A percentile compares a stretch with the other conserved stretches of the same genome.
These are phyloP conservation scores for Lycodopsis pacificus DNA, from an alignment of 2,797 vertebrate species.

Conservation along the genomic window DNA sequence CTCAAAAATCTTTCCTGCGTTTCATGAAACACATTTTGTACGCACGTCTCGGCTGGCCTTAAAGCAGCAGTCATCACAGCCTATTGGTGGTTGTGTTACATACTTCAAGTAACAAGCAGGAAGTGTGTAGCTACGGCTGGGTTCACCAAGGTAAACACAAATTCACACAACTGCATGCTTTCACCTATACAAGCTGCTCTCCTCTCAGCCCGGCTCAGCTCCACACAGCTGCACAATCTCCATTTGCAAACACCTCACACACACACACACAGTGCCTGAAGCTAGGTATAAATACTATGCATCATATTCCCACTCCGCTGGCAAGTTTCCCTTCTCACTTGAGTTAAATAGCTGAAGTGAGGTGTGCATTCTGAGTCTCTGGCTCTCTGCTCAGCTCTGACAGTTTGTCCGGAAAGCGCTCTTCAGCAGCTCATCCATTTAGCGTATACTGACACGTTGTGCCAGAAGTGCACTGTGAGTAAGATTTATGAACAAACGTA, in stretches of 20 bases:
- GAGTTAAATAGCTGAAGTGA: constrained; percentile 77
- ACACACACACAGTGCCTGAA: constrained; percentile 54
- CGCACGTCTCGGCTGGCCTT: background rate
- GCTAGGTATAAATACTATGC: constrained; percentile 77
- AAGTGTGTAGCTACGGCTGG: constrained; percentile 71
- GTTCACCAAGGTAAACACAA: constrained; percentile 76
- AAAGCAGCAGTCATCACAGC: constrained; percentile 44
- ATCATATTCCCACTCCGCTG: constrained; percentile 78
- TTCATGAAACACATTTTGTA: no score
- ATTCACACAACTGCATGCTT: constrained; percentile 78
- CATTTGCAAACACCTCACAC: constrained; percentile 66
- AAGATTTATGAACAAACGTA: constrained; percentile 71
- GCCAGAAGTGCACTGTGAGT: constrained; percentile 70
- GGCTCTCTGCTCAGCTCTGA: constrained; percentile 68
- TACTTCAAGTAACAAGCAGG: constrained; percentile 70
- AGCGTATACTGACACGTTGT: constrained; percentile 62
- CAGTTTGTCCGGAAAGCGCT: constrained; percentile 75
- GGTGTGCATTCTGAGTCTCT: constrained; percentile 65
- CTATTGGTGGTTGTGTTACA: constrained; percentile 61
- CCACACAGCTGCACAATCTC: constrained; percentile 81
- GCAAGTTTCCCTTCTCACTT: constrained; percentile 75
- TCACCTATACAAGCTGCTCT: constrained; percentile 67
- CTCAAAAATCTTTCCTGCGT: background rate
- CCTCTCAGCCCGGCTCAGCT: constrained; percentile 64
- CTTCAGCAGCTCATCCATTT: constrained; percentile 79